Base-by-base conservation (phyloP, 2,113 vertebrate species). In the Elephantulus edwardii region DNA sequence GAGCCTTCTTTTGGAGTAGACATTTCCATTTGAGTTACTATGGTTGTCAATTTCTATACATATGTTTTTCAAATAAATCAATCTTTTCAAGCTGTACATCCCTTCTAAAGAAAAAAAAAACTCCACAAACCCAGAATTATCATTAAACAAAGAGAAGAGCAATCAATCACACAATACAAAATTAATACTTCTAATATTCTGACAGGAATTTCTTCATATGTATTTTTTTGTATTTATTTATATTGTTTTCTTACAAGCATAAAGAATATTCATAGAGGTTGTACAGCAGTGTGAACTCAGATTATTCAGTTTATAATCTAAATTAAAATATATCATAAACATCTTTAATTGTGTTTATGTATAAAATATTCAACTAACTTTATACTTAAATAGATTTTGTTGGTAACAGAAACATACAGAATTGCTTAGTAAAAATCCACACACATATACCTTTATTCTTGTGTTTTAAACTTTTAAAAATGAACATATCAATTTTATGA, bases 241-340 rank as follows among this genome's bases (percentile, higher is more conserved):
- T 81, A 10, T 60, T 72, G n/a, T 82, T 91, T 91, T 58, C 40
- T 81, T 71, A 77, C 35, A 81, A 87, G 82, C 78, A 46, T 52
- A 66, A 91, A 52, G 3, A 64, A 71, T 20, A 50, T 44, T 95
- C 85, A 72, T 35, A 83, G 86, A 74, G 56, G n/a, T 40, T 85
- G 28, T 77, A 81, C 81, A 48, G 20, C 58, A 52, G 88, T 80
- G 40, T 52, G n/a, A 90, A 1, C 1, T 50, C n/a, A 33, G 33
- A 38, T 3, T 35, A 2, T 66, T 42, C n/a, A 79, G 52, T 60
- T 75, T 83, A 78, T 89, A 71, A 72, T 12, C 17, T 20, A 38
- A 24, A 60, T 77, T 44, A 62, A 78, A 94, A 85, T 42, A n/a
- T 52, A 56, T 68, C 38, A 84, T 56, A 68, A 58, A 20, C 6